Base-by-base conservation (phyloP, 2,113 vertebrate species). In the Pongo pygmaeus region DNA sequence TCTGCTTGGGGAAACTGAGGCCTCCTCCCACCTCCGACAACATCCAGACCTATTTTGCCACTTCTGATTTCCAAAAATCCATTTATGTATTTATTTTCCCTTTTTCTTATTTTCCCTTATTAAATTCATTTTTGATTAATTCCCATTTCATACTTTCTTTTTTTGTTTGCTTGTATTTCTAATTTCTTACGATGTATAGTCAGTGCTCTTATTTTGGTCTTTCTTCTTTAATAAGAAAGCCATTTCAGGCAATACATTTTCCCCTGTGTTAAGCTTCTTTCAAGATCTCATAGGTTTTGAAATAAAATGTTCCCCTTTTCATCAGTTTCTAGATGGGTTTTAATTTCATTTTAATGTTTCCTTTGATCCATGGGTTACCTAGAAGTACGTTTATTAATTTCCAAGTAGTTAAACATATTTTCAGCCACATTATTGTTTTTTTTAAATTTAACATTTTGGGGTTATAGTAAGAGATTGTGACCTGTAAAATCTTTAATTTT, bases 351-450 rank as follows among this genome's bases (percentile, higher is more conserved):
- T 93, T 92, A 79, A 57, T 43, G 20, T 87, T 92, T 48, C 69
- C 52, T 93, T 94, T 88, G 75, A 77, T 84, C 80, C 50, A 32
- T 72, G 50, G 70, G 32, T 64, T 97, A 85, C 91, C 77, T 87
- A 80, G 84, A 92, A 86, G 8, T 77, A 38, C 46, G 46, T 94
- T 96, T 96, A 59, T 88, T 97, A 89, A 96, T 90, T 97, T 89
- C 55, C 14, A 87, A 97, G 70, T 75, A 79, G 30, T 72, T 86
- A 89, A 92, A 70, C 84, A 79, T 90, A 57, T n/a, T 94, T 91
- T 93, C 40, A 93, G n/a, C 2, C 55, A 55, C 30, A 27, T 55
- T 48, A 40, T 46, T 77, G 43, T 8, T 90, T 80, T 78, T 91
- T 81, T 72, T 88, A 8, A 59, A 93, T 95, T 81, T 59, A 72